Base-by-base conservation (phyloP, 1,140 invertebrate species). In the Vanessa atalanta region DNA sequence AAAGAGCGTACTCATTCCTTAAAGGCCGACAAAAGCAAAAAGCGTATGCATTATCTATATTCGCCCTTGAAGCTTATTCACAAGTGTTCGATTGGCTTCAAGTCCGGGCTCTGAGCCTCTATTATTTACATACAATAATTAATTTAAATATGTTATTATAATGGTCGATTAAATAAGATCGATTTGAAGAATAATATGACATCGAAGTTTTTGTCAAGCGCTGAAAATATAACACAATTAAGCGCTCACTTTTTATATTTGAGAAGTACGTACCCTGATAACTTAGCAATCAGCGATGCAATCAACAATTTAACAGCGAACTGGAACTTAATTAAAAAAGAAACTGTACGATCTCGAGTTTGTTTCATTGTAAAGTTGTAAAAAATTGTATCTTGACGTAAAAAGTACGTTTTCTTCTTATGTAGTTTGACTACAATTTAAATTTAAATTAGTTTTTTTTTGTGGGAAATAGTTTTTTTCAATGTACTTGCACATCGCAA, bases 271-370 rank as follows among this genome's bases (percentile, higher is more conserved):
- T 9, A 53, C 5, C 51, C 15, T n/a, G 15, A 16, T 16, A 53
- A 53, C 37, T 53, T 53, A 53, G n/a, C 51, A 53, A 53, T 53
- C 51, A 53, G 51, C 51, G 51, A 53, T 53, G 51, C 51, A 53
- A 53, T n/a, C 51, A 53, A 53, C 51, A 16, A 53, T 53, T 53
- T 53, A 53, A 20, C 15, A 53, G n/a, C 15, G n/a, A 16, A 53
- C n/a, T 53, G 51, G n/a, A 53, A 53, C 51, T 53, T 53, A 53
- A 53, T 53, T 43, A 43, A 43, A 16, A 53, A 53, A 16, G 51
- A 53, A 53, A 53, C 51, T 53, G 15, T n/a, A 16, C 8, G 37
- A 43, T 43, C n/a, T 53, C 51, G 8, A 16, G 8, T 53, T 53
- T 53, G n/a, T 53, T 16, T 53, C 8, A 20, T 53, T 53, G 51